phyloP scores from a whole-genome alignment of 2,113 vertebrate species.

The Microcebus tavaratra region DNA sequence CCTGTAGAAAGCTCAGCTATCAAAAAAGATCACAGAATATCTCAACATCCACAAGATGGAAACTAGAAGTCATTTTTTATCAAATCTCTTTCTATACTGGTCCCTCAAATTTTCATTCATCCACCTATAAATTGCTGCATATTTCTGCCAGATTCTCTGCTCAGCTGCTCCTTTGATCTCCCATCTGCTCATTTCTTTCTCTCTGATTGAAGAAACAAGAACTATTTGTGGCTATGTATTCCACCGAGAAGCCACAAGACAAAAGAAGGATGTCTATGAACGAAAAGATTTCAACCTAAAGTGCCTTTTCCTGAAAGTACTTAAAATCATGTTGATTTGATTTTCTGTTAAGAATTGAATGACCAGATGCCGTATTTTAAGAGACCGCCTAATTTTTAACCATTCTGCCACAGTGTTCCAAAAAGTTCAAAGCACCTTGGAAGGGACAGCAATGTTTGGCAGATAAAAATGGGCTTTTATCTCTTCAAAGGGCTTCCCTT shows the following conservation, averaged over 20 bases:
- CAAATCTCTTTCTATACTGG: neutral
- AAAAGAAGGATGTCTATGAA: slow-evolving; percentile 29
- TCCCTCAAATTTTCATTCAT: slow-evolving; percentile 2
- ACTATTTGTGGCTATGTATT: neutral
- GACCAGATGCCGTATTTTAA: neutral
- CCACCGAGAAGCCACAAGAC: slow-evolving; percentile 14
- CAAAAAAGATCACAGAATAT: neutral
- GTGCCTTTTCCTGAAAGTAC: slow-evolving; percentile 17
- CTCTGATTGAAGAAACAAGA: slow-evolving; percentile 44
- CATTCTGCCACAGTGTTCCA: neutral
- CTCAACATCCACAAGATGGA: fast-evolving
- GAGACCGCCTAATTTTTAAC: slow-evolving; percentile 16
- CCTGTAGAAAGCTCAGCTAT: neutral
- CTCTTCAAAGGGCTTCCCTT: neutral
- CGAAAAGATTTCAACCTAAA: slow-evolving; percentile 51
- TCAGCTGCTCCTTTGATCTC: slow-evolving; percentile 56
- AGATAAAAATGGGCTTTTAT: neutral
- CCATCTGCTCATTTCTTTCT: slow-evolving; percentile 65
- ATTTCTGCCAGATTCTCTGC: slow-evolving; percentile 54
- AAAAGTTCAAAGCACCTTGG: neutral
- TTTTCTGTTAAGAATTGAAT: slow-evolving; percentile 44
- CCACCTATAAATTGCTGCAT: slow-evolving; percentile 23
- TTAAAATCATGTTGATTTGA: slow-evolving; percentile 34
- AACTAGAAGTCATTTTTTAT: neutral
- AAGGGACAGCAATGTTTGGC: neutral